Percentiles rank a stretch among this genome's conserved stretches.
Conservation (phyloP, 2,113 vertebrate genomes). For the Lasiurus cinereus region DNA sequence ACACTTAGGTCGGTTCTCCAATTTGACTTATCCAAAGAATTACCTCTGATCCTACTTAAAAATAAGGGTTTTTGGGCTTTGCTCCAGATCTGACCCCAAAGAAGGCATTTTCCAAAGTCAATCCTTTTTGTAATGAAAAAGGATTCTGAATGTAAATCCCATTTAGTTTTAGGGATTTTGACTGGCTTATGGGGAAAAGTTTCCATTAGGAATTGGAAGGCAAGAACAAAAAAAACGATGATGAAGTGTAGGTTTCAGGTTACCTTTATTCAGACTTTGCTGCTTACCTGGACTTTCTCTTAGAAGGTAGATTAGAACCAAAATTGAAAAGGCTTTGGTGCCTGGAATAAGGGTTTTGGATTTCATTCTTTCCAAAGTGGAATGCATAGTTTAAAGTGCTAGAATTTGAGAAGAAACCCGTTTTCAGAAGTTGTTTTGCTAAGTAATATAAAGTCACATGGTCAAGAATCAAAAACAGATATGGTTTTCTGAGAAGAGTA, state of each 20-base stretch:
- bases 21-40: not conserved
- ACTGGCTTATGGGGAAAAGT: not conserved
- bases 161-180: conserved; percentile 43
- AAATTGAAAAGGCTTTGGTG: not conserved
- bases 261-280: conserved; percentile 19
- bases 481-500: not conserved
- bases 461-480: not conserved
- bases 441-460: not conserved
- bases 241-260: not conserved
- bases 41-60: conserved; percentile 15
- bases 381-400: not conserved
- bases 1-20: not conserved
- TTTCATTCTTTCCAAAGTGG: conserved; percentile 18
- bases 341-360: not conserved
- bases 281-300: conserved; percentile 14
- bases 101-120: not conserved
- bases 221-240: conserved; percentile 7
- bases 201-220: conserved; percentile 19
- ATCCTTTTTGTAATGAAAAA: not conserved
- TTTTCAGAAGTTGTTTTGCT: conserved; percentile 29
- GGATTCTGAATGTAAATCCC: conserved; percentile 32
- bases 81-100: not conserved
- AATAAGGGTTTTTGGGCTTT: not conserved
- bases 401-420: conserved; percentile 40
- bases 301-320: not conserved